Evolutionary conservation across 2,797 vertebrate genomes (phyloP).

Genomic region (Tachyglossus aculeatus): DNA sequence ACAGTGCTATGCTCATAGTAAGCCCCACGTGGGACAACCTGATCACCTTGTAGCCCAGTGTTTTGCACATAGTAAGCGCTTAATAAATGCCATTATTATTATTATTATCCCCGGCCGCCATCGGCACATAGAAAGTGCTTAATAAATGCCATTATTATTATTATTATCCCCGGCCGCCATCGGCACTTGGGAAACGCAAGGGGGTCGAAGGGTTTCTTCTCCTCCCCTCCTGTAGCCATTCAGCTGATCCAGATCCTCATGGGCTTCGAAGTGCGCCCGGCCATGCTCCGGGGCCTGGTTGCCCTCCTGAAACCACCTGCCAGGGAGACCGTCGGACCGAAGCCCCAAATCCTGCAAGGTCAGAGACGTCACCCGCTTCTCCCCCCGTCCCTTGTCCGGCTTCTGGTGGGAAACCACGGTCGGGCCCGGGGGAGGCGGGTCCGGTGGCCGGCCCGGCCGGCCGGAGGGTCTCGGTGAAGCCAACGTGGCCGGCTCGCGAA

Average conservation of each 20-base stretch:
- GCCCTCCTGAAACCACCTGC: slow-evolving; percentile 70
- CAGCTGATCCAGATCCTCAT: slow-evolving; percentile 78
- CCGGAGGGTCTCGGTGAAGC: no score
- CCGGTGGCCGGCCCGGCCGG: no score
- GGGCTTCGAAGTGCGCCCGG: slow-evolving; percentile 64
- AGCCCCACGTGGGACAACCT: no score
- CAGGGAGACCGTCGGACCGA: background rate
- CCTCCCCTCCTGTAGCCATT: slow-evolving; percentile 66
- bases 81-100: no score
- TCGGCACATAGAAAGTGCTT: no score
- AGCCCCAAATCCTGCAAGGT: slow-evolving; percentile 70
- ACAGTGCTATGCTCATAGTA: no score
- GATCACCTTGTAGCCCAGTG: no score
- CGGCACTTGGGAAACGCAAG: background rate
- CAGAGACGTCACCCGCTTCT: background rate
- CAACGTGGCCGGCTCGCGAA: no score
- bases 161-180: background rate
- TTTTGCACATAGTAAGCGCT: no score
- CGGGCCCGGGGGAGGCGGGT: background rate
- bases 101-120: no score
- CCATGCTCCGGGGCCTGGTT: slow-evolving; percentile 78
- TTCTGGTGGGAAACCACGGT: accelerated
- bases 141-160: no score
- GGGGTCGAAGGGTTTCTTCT: background rate
- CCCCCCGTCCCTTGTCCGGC: background rate